These are phyloP conservation scores for Nomada ferruginata DNA, from an alignment of 2,888 invertebrate genomes.

Conservation along the genomic window DNA sequence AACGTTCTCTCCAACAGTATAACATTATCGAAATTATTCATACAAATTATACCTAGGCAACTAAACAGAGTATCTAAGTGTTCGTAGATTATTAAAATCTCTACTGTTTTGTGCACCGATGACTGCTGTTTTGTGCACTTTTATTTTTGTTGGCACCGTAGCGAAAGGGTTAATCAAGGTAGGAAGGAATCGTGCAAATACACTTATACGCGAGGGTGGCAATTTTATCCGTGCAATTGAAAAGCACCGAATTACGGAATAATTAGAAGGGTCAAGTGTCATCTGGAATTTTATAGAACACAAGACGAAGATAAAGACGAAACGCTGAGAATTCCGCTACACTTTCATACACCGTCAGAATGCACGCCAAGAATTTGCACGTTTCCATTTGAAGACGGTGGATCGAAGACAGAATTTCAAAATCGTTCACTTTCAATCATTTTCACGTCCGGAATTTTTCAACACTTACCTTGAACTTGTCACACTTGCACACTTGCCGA, in stretches of 20 bases:
- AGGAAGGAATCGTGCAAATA: neutral
- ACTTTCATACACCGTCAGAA: neutral
- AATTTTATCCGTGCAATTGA: slow-evolving; percentile 15
- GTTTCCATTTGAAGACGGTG: neutral
- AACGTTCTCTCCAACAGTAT: too few relatives aligned
- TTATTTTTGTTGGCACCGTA: too few relatives aligned
- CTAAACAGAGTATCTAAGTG: too few relatives aligned
- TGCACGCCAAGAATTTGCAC: neutral
- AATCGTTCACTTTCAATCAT: neutral
- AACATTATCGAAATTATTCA: too few relatives aligned
- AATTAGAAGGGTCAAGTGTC: slow-evolving; percentile 44
- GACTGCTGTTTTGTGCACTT: too few relatives aligned
- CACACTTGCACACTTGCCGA: too few relatives aligned
- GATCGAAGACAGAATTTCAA: neutral
- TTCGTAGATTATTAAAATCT: too few relatives aligned
- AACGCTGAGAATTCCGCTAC: slow-evolving; percentile 20
- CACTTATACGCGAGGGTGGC: neutral
- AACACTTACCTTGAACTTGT: neutral
- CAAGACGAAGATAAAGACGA: neutral
- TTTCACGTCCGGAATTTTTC: neutral
- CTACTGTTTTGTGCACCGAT: too few relatives aligned
- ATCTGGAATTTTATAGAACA: slow-evolving; percentile 33
- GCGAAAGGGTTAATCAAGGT: neutral
- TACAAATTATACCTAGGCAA: too few relatives aligned
- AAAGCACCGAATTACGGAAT: slow-evolving; percentile 31